Evolutionary conservation across 1,140 invertebrate genomes (phyloP).

Genomic region (Halictus rubicundus): DNA sequence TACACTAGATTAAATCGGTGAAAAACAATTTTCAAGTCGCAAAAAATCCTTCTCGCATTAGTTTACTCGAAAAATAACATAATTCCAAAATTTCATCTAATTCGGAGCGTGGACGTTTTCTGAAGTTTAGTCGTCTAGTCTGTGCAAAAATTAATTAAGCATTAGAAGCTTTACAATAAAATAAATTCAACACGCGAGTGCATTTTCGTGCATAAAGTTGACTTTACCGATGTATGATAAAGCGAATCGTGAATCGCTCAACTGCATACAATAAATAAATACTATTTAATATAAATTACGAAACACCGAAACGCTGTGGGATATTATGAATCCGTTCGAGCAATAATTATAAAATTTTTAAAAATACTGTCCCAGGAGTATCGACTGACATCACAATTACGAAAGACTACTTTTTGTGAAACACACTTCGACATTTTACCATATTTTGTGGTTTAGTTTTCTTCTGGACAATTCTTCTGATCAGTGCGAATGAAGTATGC

Average conservation of each 20-base stretch:
- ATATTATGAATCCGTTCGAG: neutral
- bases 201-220: neutral
- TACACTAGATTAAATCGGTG: too few species aligned
- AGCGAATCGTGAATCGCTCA: neutral
- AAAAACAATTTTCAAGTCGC: too few species aligned
- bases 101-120: too few species aligned
- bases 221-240: neutral
- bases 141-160: neutral
- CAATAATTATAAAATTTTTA: neutral
- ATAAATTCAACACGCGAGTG: neutral
- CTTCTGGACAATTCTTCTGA: constrained; percentile 83
- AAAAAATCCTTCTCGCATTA: too few species aligned
- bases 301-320: neutral
- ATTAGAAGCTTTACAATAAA: neutral
- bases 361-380: neutral
- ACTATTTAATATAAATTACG: neutral
- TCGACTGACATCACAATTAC: neutral
- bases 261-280: neutral
- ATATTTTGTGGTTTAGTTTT: constrained; percentile 36
- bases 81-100: too few species aligned
- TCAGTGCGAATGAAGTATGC: constrained; percentile 84
- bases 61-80: too few species aligned
- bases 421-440: neutral
- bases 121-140: too few species aligned
- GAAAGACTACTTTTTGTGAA: neutral